Percentiles rank a stretch among this genome's conserved stretches.
Evolutionary conservation across 2,797 vertebrate genomes (phyloP).

Genomic region (Ceyx erithaca): DNA sequence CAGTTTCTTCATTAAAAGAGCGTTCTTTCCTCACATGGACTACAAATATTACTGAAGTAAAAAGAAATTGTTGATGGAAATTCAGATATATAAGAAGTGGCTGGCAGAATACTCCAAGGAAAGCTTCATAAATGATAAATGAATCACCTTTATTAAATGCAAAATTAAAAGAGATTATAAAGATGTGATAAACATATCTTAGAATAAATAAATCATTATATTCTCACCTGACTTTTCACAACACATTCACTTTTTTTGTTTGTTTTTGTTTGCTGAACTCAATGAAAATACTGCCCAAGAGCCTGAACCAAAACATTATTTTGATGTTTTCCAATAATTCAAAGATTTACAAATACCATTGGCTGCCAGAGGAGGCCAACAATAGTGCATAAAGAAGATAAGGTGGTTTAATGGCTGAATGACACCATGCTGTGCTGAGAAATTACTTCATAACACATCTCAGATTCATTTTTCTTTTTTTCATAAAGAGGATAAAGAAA

Average conservation of each 20-base stretch:
- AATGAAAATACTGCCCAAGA: background rate
- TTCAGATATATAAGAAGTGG: background rate
- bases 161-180: background rate
- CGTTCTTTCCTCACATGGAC: background rate
- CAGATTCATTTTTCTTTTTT: background rate
- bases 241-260: background rate
- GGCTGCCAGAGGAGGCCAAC: background rate
- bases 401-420: background rate
- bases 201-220: background rate
- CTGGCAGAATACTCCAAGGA: background rate
- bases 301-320: background rate
- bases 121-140: background rate
- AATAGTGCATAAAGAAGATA: background rate
- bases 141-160: background rate
- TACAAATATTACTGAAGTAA: background rate
- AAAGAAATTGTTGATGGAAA: background rate
- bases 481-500: background rate
- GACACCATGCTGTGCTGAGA: background rate
- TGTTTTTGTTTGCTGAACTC: background rate
- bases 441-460: background rate
- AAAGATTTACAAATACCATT: background rate
- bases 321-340: background rate
- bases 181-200: background rate
- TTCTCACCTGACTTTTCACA: background rate
- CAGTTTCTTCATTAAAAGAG: background rate